phyloP scores from a whole-genome alignment of 2,888 invertebrate genomes.

The Leptinotarsa juncta region DNA sequence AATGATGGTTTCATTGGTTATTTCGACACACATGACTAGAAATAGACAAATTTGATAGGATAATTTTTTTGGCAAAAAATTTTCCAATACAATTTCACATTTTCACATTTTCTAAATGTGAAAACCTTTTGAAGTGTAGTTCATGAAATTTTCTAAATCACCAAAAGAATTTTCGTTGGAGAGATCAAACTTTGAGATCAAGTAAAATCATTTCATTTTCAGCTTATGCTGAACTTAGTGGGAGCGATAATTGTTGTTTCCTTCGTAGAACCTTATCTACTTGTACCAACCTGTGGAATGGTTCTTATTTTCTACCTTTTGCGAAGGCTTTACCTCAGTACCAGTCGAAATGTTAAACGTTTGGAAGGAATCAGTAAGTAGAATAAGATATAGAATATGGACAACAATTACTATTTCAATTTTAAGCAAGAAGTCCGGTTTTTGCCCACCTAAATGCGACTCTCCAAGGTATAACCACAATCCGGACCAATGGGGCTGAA shows the following conservation, averaged over 20 bases:
- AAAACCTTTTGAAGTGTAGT: too few species aligned
- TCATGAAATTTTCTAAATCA: too few species aligned
- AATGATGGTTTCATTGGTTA: too few species aligned
- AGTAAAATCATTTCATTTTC: conserved; percentile 36
- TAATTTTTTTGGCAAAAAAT: too few species aligned
- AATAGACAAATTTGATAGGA: too few species aligned
- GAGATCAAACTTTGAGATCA: too few species aligned
- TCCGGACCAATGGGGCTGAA: conserved; percentile 75
- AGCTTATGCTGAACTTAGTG: conserved; percentile 77
- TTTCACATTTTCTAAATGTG: too few species aligned
- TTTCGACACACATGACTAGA: too few species aligned
- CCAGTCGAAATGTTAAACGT: conserved; percentile 81
- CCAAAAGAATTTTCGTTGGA: too few species aligned
- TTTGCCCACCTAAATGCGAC: conserved; percentile 80
- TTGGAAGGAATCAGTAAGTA: conserved; percentile 75
- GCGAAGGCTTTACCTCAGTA: conserved; percentile 76
- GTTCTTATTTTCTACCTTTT: conserved; percentile 73
- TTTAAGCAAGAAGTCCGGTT: conserved; percentile 78
- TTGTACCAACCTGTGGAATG: conserved; percentile 76
- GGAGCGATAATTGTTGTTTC: conserved; percentile 82
- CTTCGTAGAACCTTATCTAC: conserved; percentile 75
- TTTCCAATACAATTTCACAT: too few species aligned
- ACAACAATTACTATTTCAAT: conserved; percentile 51
- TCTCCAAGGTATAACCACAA: conserved; percentile 79
- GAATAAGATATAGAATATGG: conserved; percentile 43